These are phyloP conservation scores for Dromas ardeola DNA, from an alignment of 2,113 vertebrate species.

Conservation along the genomic window DNA sequence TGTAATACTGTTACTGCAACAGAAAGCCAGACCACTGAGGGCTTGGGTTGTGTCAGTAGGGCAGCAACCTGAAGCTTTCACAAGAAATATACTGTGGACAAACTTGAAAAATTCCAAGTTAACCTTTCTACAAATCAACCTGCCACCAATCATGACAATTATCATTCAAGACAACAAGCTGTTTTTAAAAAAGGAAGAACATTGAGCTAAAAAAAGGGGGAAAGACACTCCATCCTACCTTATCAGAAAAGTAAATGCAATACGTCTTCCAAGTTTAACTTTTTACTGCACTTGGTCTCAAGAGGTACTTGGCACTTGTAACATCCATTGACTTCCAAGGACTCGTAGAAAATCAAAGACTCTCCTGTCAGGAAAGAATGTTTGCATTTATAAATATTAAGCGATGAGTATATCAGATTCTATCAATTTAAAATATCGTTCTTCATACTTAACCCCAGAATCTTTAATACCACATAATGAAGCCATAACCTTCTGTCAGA, in stretches of 20 bases:
- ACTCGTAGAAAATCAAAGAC: not conserved
- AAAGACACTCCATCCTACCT: not conserved
- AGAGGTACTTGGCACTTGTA: not conserved
- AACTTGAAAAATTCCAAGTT: not conserved
- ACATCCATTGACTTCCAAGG: not conserved
- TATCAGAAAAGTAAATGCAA: not conserved
- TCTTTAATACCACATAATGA: not conserved
- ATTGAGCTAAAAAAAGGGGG: not conserved
- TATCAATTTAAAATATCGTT: not conserved
- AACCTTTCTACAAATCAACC: not conserved
- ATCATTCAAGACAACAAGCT: not conserved
- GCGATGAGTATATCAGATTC: not conserved
- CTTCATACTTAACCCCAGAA: not conserved
- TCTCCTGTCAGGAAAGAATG: not conserved
- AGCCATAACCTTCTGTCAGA: not conserved
- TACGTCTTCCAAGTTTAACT: not conserved
- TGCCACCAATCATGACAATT: not conserved
- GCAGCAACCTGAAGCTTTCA: not conserved
- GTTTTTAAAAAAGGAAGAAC: not conserved
- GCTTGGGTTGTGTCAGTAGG: not conserved
- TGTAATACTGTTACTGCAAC: not conserved
- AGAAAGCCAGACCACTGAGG: not conserved
- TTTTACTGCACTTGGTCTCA: not conserved
- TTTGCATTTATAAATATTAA: constrained; percentile 38
- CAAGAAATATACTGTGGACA: not conserved